Evolutionary conservation across 2,888 invertebrate species (phyloP), one percentile per base, ranked within the genome.

Genomic region (Melieria crassipennis): DNA sequence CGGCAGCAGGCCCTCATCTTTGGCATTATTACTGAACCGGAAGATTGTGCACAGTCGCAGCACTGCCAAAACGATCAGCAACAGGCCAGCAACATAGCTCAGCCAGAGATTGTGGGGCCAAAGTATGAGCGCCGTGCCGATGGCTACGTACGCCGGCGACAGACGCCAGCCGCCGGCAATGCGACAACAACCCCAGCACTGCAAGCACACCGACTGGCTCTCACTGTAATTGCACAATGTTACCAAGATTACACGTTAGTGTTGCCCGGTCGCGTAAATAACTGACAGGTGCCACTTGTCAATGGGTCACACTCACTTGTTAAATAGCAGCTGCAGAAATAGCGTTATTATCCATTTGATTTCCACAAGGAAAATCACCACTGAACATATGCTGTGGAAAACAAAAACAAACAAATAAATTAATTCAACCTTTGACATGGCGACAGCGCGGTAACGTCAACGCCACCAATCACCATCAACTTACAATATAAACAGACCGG

Each of bases 401-500:
- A n/a, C 47, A 5, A 89, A 84, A 81, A 82, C 75, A 77, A 68
- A 74, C 65, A 78, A 52, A 52, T 4, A 6, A 16, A 50, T 65
- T 42, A 13, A 52, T 42, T 11, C 43, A 52, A 9, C 6, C 5
- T 5, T 9, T 52, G 52, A 52, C 52, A 52, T 65, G 55, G 65
- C 45, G 55, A 10, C 10, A 65, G 64, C 30, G 7, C 4, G 5
- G 71, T 73, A 58, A 62, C 57, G 30, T 30, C 30, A 30, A 30
- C 30, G 30, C 30, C 30, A 30, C 30, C 30, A 30, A 30, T 30
- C 30, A 30, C 30, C 46, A 30, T n/a, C 79, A 87, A 88, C 91
- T 90, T 88, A 91, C 91, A 91, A 86, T 81, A 91, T 87, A 85
- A 90, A 91, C 82, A 89, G 85, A 77, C 91, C 91, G 77, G 90